Conservation (phyloP, 2,113 vertebrate genomes). For the Chelonoidis abingdonii region DNA sequence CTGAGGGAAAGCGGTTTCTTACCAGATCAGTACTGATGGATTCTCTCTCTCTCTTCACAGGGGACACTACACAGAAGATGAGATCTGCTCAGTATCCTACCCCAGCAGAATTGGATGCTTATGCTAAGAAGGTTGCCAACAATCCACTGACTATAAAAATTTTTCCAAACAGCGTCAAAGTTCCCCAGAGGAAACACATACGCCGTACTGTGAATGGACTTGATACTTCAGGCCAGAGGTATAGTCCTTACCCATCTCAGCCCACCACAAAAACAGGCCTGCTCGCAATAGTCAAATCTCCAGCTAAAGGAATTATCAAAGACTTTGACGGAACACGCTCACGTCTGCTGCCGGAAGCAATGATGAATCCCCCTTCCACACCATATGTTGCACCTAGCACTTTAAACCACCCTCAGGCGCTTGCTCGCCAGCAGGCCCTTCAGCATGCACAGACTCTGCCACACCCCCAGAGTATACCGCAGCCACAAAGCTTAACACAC, state of each 20-base stretch:
- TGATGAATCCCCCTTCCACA: conserved; percentile 91
- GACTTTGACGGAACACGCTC: conserved; percentile 96
- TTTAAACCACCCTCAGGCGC: conserved; percentile 93
- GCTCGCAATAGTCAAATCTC: conserved; percentile 94
- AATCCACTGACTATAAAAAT: conserved; percentile 99
- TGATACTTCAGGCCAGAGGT: conserved; percentile 96
- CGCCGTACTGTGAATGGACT: conserved; percentile 98
- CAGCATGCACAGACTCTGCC: conserved; percentile 87
- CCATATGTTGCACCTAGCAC: conserved; percentile 95
- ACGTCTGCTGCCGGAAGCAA: conserved; percentile 91
- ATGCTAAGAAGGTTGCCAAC: conserved; percentile 99
- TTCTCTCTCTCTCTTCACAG: conserved; percentile 82
- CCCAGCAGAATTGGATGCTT: conserved; percentile 99
- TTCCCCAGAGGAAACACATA: conserved; percentile 98
- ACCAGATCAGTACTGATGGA: background rate
- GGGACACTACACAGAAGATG: conserved; percentile 99
- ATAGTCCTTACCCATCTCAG: conserved; percentile 97
- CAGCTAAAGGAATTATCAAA: conserved; percentile 93
- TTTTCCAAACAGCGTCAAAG: conserved; percentile 99
- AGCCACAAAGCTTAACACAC: conserved; percentile 79
- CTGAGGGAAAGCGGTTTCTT: conserved; percentile 20
- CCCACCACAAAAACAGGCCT: conserved; percentile 93
- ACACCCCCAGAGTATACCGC: conserved; percentile 79
- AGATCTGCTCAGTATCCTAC: conserved; percentile 99
- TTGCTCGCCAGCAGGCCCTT: conserved; percentile 88